Conservation (phyloP, 2,888 invertebrate genomes). For the Phlogophora meticulosa region DNA sequence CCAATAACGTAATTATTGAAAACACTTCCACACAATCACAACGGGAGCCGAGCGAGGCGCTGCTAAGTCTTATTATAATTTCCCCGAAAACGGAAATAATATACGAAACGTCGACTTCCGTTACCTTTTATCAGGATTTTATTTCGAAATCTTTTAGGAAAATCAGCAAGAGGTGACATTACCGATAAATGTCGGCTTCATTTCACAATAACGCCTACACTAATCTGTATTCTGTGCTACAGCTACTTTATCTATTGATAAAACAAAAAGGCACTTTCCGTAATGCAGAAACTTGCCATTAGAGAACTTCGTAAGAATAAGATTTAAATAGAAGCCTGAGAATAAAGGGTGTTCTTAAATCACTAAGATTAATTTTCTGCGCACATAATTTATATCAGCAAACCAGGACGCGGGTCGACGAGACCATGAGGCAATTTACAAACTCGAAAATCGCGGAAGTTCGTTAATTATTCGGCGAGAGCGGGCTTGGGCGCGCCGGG, state of each 20-base stretch:
- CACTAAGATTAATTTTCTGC: slow-evolving; percentile 88
- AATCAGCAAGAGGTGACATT: slow-evolving; percentile 57
- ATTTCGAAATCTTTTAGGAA: slow-evolving; percentile 60
- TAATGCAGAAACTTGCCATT: slow-evolving; percentile 61
- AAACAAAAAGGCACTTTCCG: slow-evolving; percentile 46
- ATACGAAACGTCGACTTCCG: slow-evolving; percentile 50
- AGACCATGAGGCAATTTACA: slow-evolving; percentile 90
- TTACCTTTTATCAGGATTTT: slow-evolving; percentile 64
- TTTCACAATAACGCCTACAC: slow-evolving; percentile 42
- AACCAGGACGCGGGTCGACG: slow-evolving; percentile 88
- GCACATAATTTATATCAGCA: slow-evolving; percentile 89
- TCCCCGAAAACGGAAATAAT: slow-evolving; percentile 64
- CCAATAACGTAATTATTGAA: slow-evolving; percentile 48
- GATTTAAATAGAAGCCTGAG: slow-evolving; percentile 73
- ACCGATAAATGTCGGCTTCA: slow-evolving; percentile 57
- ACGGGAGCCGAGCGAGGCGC: slow-evolving; percentile 13
- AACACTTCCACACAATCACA: slow-evolving; percentile 41
- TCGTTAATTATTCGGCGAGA: slow-evolving; percentile 90
- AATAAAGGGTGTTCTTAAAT: slow-evolving; percentile 85
- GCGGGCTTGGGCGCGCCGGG: slow-evolving; percentile 81
- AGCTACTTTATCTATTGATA: slow-evolving; percentile 1
- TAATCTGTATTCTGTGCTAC: slow-evolving; percentile 26
- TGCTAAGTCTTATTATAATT: slow-evolving; percentile 50
- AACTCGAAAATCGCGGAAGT: slow-evolving; percentile 91
- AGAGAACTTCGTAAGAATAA: slow-evolving; percentile 66